Percentiles rank a stretch among this genome's conserved stretches.
Conservation (phyloP, 2,797 vertebrate genomes). For the Hirundo rustica region DNA sequence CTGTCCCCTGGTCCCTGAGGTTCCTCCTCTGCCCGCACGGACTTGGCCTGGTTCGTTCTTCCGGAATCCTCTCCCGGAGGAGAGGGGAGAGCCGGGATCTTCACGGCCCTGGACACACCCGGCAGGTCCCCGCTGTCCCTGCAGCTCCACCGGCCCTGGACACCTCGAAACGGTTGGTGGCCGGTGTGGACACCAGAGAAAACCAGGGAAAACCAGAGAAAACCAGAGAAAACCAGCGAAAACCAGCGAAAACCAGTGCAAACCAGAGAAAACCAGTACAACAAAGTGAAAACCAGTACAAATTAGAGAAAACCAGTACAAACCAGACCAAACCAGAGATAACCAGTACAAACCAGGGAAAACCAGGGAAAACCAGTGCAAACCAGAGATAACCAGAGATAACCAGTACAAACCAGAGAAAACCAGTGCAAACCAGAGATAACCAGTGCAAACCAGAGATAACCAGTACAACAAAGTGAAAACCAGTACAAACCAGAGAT, state of each 20-base stretch:
- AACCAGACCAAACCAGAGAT: not conserved
- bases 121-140: not conserved
- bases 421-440: too few relatives aligned
- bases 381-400: not conserved
- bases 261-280: too few relatives aligned
- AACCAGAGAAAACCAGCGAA: too few relatives aligned
- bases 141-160: not conserved
- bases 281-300: too few relatives aligned
- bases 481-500: too few relatives aligned
- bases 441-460: too few relatives aligned
- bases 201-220: too few relatives aligned
- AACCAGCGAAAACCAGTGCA: too few relatives aligned
- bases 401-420: not conserved
- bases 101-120: accelerated
- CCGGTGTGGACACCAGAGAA: not conserved
- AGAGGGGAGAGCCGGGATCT: not conserved
- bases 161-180: not conserved
- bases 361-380: not conserved
- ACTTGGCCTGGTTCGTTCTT: not conserved
- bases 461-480: too few relatives aligned
- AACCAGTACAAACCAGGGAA: not conserved
- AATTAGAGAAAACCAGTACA: too few relatives aligned
- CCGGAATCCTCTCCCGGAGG: not conserved
- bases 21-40: not conserved
- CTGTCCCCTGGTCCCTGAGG: not conserved